Evolutionary conservation across 2,888 invertebrate species (phyloP), one percentile per base, ranked within the genome.

Genomic region (Drosophila differens): DNA sequence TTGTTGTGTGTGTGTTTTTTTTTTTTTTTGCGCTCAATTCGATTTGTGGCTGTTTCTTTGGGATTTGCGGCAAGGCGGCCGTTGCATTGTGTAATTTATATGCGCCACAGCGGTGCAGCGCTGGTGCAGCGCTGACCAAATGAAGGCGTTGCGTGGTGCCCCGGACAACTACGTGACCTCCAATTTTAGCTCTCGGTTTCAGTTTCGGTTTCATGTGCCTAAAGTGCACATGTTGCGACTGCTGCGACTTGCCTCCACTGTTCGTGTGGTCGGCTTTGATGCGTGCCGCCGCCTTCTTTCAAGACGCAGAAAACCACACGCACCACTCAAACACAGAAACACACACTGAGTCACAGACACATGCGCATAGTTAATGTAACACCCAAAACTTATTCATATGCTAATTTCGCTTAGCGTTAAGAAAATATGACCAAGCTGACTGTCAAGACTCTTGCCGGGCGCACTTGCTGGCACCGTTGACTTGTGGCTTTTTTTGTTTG

Each of bases 31-130:
- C 68, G 74, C 30, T 80, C 87, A 79, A 77, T 83, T 87, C 85
- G 85, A 83, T 85, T 83, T 81, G 87, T 69, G 65, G 70, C 57
- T 12, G 37, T n/a, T 28, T 28, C 49, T 58, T 66, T 70, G 53
- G 53, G 57, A 41, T 41, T 57, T 57, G 57, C 57, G n/a, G 30
- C 57, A 30, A 16, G 58, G 30, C 58, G 39, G 47, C 75, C 33
- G 69, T 63, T 73, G 83, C 85, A 83, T 88, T 85, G 88, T 85
- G 85, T 88, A 86, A 86, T 86, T 88, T 86, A 86, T 86, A 85
- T 88, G 85, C 78, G 70, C 75, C 71, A 71, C 69, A 64, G 30
- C 58, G 30, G 30, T 55, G 55, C 55, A 37, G 25, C 37, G 19
- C 41, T n/a, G 37, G 2, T 64, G 86, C 66, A 55, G 68, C 66